Base-by-base conservation (phyloP, 2,888 invertebrate genomes). In the Panorpa germanica region DNA sequence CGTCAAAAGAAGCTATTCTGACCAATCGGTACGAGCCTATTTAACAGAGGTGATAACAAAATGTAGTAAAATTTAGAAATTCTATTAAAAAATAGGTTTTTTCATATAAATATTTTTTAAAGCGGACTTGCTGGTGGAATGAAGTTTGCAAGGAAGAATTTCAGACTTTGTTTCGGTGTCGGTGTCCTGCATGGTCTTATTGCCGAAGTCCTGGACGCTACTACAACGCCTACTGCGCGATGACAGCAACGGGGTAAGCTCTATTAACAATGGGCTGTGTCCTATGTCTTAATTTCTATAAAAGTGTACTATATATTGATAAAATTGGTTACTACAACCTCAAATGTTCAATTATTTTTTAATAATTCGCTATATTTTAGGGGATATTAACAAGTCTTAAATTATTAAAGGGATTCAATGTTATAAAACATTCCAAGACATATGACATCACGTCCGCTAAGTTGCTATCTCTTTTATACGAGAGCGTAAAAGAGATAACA, bases 101-200 rank as follows among this genome's bases (percentile, higher is more conserved):
- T 11, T 23, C 27, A 13, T 12, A 9, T 10, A 17, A 2, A 20
- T 32, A 30, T 13, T 34, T 29, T 36, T 57, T 59, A 28, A 50
- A 85, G 86, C 69, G 86, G 49, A 83, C 80, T 29, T 86, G 86
- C 52, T 86, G 83, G 82, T 85, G 83, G 80, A 86, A 85, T 52
- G 86, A 88, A 59, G 72, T 83, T 11, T 88, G 86, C 58, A 86
- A 88, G 48, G 83, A 85, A 49, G 86, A 86, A 53, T 86, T 86
- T 47, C 82, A 83, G 53, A 74, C 66, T 40, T 63, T 77, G 41
- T 86, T 86, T 52, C 67, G 81, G 35, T 88, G 86, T 56, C 76
- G 77, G 46, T 88, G 86, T 45, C 86, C 86, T 2, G 68, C 75
- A 36, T 85, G 78, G 75, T 83, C 82, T 0, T 86, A 72, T 50